Conservation (phyloP, 1,140 invertebrate genomes). For the Solenopsis invicta region DNA sequence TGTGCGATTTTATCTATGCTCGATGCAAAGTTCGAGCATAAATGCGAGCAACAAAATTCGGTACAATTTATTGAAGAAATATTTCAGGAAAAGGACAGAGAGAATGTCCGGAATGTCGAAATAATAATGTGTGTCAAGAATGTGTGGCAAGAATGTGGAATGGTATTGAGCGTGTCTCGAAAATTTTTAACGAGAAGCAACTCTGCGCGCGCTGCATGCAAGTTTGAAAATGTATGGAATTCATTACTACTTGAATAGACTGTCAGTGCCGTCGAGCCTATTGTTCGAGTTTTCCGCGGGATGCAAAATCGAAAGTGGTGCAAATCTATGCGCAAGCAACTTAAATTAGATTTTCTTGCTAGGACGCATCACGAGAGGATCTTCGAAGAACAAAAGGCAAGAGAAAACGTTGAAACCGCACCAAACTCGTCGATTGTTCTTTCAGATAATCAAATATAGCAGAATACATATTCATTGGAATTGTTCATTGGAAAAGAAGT, state of each 20-base stretch:
- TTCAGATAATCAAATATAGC: constrained; percentile 36
- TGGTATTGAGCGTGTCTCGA: neutral
- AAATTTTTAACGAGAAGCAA: constrained; percentile 45
- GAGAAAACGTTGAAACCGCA: neutral
- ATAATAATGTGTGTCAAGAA: constrained; percentile 29
- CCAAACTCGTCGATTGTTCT: constrained; percentile 35
- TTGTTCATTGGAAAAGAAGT: constrained; percentile 55
- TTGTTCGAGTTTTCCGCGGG: constrained; percentile 62
- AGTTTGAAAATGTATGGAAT: constrained; percentile 57
- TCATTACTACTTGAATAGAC: constrained; percentile 54
- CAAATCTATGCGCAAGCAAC: constrained; percentile 57
- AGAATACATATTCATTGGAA: constrained; percentile 53
- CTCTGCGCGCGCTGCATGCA: constrained; percentile 5
- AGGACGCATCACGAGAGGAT: neutral
- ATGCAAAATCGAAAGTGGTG: constrained; percentile 72
- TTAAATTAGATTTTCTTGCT: constrained; percentile 73
- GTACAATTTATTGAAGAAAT: neutral
- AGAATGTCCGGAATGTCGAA: constrained; percentile 8
- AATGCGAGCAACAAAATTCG: neutral
- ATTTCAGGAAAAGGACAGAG: neutral
- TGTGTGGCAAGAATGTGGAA: neutral
- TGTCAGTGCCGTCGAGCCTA: constrained; percentile 33
- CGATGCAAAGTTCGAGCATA: too few species aligned
- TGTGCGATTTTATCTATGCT: neutral
- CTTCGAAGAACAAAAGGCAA: neutral